Evolutionary conservation across 2,113 vertebrate genomes (phyloP).

Genomic region (Macaca nemestrina): DNA sequence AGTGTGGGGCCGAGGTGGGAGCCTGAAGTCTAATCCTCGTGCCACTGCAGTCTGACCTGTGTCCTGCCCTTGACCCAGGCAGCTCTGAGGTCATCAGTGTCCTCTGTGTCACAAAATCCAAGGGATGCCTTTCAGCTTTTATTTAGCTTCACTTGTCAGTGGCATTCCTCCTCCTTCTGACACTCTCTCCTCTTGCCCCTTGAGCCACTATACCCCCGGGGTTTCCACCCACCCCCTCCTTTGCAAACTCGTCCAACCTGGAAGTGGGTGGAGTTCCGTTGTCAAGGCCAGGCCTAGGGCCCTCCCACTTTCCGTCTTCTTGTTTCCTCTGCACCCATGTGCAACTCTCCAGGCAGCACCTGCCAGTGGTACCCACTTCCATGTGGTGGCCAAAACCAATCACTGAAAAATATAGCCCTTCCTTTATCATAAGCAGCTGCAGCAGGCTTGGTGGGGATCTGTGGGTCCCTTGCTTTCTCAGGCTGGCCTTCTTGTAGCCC

Average conservation of each 20-base stretch:
- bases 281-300: neutral
- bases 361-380: neutral
- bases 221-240: neutral
- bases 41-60: neutral
- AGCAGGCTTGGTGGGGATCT: neutral
- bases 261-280: neutral
- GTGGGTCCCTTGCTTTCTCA: neutral
- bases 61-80: neutral
- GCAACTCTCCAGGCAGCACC: neutral
- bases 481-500: neutral
- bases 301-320: neutral
- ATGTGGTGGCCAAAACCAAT: neutral
- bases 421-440: neutral
- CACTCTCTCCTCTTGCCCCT: too few species aligned
- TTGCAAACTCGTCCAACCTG: neutral
- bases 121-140: neutral
- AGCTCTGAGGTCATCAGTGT: neutral
- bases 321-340: rapidly evolving
- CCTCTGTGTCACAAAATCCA: neutral
- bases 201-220: neutral
- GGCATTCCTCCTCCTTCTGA: neutral
- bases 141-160: neutral
- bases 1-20: neutral
- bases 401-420: neutral
- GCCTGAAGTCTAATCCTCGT: neutral